A percentile compares a stretch with the other conserved stretches of the same genome.
Conservation (phyloP, 1,140 invertebrate genomes). For the Scylla paramamosain region DNA sequence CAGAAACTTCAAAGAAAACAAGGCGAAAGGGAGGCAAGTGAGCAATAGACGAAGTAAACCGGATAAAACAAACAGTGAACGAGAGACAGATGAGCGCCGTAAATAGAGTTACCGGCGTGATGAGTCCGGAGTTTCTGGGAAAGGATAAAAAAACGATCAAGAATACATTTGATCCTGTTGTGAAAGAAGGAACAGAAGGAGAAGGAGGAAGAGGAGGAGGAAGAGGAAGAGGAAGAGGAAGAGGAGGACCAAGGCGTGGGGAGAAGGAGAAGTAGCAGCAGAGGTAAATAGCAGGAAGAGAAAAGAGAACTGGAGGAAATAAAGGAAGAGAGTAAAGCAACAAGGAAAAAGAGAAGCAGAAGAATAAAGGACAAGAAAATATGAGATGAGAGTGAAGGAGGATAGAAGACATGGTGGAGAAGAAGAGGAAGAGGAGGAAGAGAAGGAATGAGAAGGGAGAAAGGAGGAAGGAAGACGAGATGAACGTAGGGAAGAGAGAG, state of each 20-base stretch:
- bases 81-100: neutral
- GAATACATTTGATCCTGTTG: too few species aligned
- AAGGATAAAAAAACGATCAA: too few species aligned
- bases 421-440: neutral
- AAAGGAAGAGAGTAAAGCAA: too few species aligned
- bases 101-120: too few species aligned
- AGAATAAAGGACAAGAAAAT: neutral
- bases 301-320: neutral
- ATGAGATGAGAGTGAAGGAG: neutral
- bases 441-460: neutral
- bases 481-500: neutral
- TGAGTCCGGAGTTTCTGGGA: too few species aligned
- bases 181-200: neutral
- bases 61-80: neutral
- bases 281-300: neutral
- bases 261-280: too few species aligned
- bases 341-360: neutral
- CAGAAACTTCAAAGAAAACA: too few species aligned
- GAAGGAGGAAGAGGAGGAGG: neutral
- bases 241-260: neutral
- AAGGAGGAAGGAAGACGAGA: neutral
- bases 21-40: too few species aligned
- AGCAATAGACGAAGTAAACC: neutral
- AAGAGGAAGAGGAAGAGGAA: neutral
- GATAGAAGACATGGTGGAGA: neutral